A percentile compares a stretch with the other conserved stretches of the same genome.
These are phyloP conservation scores for Ammospiza caudacuta DNA, from an alignment of 2,113 vertebrate species.

Conservation along the genomic window DNA sequence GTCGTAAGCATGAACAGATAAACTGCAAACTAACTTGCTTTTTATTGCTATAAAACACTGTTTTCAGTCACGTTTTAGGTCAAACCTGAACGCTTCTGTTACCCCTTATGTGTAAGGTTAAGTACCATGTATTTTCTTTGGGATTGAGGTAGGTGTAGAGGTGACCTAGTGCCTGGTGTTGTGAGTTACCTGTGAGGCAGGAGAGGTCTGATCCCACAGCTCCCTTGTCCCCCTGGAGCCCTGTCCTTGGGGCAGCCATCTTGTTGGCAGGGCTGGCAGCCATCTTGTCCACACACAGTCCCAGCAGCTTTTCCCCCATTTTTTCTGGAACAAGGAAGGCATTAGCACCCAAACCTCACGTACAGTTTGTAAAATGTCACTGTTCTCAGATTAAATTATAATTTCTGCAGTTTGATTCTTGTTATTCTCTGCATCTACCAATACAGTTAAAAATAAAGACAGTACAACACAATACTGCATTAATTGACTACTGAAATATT, in stretches of 20 bases:
- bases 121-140: background rate
- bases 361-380: background rate
- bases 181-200: background rate
- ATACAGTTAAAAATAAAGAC: background rate
- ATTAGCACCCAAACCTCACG: background rate
- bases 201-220: background rate
- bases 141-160: background rate
- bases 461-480: background rate
- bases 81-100: background rate
- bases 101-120: background rate
- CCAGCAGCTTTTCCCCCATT: background rate
- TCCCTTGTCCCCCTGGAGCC: background rate
- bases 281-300: conserved; percentile 46
- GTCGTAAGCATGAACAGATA: background rate
- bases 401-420: background rate
- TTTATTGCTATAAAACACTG: rapidly evolving
- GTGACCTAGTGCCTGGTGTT: background rate
- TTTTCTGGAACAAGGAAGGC: background rate
- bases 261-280: conserved; percentile 26
- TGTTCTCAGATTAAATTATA: background rate
- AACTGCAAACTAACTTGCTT: background rate
- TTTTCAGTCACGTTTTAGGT: background rate
- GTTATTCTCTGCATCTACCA: background rate
- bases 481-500: background rate
- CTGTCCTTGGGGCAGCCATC: conserved; percentile 54